Evolutionary conservation across 2,113 vertebrate genomes (phyloP).

Genomic region (Phrynocephalus versicolor): DNA sequence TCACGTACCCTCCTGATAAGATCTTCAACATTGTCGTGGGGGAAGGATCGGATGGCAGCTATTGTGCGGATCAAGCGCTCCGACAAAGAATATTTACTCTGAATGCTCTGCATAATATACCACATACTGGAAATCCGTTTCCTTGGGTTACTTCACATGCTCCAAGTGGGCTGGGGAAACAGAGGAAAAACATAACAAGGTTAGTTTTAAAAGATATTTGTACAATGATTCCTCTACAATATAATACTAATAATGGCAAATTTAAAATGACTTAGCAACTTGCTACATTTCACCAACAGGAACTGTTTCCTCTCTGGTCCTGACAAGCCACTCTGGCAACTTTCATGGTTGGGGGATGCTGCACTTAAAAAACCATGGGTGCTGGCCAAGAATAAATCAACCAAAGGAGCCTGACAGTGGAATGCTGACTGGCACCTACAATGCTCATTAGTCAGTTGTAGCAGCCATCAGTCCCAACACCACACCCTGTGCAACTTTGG

Average conservation of each 20-base stretch:
- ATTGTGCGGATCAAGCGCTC: conserved; percentile 95
- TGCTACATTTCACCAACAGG: background rate
- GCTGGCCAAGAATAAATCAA: background rate
- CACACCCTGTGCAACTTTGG: background rate
- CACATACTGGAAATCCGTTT: conserved; percentile 73
- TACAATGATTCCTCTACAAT: background rate
- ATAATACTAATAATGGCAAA: background rate
- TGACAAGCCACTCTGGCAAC: no score
- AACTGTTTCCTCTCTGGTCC: background rate
- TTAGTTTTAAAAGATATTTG: background rate
- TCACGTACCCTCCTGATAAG: conserved; percentile 89
- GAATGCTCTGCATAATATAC: conserved; percentile 97
- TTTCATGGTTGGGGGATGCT: no score
- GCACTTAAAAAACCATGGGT: background rate
- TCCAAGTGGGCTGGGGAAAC: conserved; percentile 63
- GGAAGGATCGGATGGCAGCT: conserved; percentile 95
- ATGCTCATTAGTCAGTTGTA: background rate
- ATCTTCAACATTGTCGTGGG: conserved; percentile 94
- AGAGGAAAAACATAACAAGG: background rate
- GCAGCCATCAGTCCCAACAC: background rate
- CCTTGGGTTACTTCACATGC: conserved; percentile 62
- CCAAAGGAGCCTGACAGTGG: background rate
- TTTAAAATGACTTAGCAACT: background rate
- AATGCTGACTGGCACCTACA: background rate
- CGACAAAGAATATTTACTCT: conserved; percentile 95